Percentiles rank a stretch among this genome's conserved stretches.
Conservation (phyloP, 2,113 vertebrate genomes). For the Protobothrops flavoviridis region DNA sequence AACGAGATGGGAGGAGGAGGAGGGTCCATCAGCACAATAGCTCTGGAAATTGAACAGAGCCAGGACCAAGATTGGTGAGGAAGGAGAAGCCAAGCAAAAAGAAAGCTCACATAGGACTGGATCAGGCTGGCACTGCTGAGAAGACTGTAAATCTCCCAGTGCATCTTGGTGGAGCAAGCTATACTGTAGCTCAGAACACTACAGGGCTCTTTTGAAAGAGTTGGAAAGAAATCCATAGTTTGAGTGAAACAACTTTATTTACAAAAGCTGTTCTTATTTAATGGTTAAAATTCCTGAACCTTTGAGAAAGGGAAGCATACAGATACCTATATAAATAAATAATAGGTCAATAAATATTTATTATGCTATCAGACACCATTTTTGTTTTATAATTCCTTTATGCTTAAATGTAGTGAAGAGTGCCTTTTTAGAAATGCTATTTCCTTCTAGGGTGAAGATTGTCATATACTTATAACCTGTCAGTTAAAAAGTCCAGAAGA, state of each 20-base stretch:
- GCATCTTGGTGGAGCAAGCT: background rate
- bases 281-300: too few species aligned
- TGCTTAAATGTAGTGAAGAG: background rate
- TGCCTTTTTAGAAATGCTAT: background rate
- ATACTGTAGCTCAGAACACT: background rate
- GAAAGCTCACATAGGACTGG: background rate
- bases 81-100: background rate
- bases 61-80: background rate
- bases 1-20: background rate
- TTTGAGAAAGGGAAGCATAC: too few species aligned
- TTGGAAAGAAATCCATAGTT: too few species aligned
- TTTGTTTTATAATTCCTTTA: background rate
- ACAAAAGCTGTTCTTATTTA: too few species aligned
- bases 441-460: rapidly evolving
- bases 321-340: background rate
- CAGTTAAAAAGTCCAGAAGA: background rate
- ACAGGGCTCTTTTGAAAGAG: background rate
- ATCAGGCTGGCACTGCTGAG: background rate
- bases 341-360: background rate
- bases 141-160: background rate
- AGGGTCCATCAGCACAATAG: background rate
- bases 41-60: background rate
- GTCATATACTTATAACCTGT: background rate
- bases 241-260: too few species aligned
- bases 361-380: background rate